These are phyloP conservation scores for Alloscopus bannaensis DNA, from an alignment of 2,888 invertebrate genomes.

Conservation along the genomic window DNA sequence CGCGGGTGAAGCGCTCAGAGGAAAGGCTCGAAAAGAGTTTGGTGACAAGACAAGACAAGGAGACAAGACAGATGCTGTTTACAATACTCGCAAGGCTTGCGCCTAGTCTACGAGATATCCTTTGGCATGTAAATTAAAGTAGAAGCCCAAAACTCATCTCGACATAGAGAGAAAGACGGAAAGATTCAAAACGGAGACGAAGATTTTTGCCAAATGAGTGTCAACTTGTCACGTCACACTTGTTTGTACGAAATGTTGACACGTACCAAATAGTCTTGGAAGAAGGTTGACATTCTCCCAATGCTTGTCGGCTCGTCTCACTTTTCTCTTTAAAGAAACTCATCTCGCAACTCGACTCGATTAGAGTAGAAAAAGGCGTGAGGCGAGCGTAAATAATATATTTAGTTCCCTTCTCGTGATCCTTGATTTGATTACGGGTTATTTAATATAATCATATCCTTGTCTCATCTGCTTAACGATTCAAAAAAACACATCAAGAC, in stretches of 20 bases:
- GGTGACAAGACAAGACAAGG: conserved; percentile 16
- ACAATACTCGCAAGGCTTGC: no score
- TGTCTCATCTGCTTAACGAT: neutral
- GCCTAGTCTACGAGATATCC: no score
- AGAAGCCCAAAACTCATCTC: no score
- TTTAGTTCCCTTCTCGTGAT: conserved; percentile 27
- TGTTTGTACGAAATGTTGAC: conserved; percentile 34
- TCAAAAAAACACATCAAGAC: no score
- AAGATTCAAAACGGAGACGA: conserved; percentile 24
- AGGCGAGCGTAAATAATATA: conserved; percentile 23
- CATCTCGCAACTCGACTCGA: no score
- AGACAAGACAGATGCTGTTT: conserved; percentile 50
- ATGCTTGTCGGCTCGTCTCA: conserved; percentile 20
- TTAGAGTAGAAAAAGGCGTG: no score
- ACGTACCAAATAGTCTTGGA: conserved; percentile 45
- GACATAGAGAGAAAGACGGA: neutral
- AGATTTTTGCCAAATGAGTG: conserved; percentile 59
- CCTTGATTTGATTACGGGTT: conserved; percentile 49
- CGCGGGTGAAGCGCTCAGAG: neutral
- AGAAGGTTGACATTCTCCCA: conserved; percentile 44
- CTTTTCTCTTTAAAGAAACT: no score
- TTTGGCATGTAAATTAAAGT: no score
- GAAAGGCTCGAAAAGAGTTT: no score
- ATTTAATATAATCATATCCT: conserved; percentile 44
- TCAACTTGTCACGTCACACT: conserved; percentile 56